These are phyloP conservation scores for Knipowitschia caucasica DNA, from an alignment of 2,797 vertebrate genomes.

Conservation along the genomic window DNA sequence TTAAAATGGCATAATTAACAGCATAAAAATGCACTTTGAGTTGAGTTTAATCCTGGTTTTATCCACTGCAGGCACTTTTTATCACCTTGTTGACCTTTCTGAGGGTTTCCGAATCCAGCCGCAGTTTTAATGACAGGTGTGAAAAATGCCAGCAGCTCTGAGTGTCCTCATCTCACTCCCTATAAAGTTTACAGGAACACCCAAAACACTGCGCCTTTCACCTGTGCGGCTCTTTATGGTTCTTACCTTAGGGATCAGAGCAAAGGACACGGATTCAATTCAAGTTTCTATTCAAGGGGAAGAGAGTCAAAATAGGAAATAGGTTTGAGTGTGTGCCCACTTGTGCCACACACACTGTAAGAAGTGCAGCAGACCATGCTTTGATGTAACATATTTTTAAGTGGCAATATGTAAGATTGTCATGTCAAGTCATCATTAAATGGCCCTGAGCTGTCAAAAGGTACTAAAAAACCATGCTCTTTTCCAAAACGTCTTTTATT, in stretches of 20 bases:
- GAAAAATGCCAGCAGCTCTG: neutral
- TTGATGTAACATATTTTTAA: no score
- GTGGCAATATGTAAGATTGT: no score
- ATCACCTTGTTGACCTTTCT: neutral
- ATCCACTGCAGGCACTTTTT: neutral
- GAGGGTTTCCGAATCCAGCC: neutral
- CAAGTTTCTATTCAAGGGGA: neutral
- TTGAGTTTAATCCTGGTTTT: neutral
- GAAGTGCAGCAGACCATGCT: no score
- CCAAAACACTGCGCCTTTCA: conserved; percentile 2
- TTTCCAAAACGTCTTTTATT: no score
- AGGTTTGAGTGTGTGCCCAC: no score
- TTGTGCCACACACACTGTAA: no score
- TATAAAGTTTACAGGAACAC: neutral
- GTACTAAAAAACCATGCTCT: no score
- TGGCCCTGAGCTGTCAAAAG: no score
- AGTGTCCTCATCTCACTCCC: neutral
- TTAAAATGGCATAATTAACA: no score
- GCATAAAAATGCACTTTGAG: neutral
- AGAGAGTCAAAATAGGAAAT: neutral
- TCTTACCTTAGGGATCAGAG: neutral
- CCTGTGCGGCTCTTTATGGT: neutral
- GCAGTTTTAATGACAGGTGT: conserved; percentile 2
- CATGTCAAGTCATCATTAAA: no score
- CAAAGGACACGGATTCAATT: neutral